Evolutionary conservation across 1,140 invertebrate genomes (phyloP).

Genomic region (Sarcophaga bullata): DNA sequence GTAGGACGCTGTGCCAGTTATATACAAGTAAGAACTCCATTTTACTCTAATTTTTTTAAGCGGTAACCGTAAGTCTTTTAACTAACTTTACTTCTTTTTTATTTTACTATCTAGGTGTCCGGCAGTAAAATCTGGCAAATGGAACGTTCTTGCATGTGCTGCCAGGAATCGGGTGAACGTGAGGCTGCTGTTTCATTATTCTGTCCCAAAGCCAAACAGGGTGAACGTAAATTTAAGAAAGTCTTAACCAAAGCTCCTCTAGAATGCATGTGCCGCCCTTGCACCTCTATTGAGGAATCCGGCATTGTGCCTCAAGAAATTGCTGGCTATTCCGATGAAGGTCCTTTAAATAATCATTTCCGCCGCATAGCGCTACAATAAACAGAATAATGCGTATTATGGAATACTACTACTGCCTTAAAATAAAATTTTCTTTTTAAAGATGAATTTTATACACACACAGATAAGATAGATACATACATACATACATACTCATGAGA

Average conservation of each 20-base stretch:
- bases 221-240: conserved; percentile 87
- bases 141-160: conserved; percentile 94
- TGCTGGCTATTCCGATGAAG: conserved; percentile 85
- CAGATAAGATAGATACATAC: not conserved
- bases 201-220: conserved; percentile 88
- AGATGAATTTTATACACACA: not conserved
- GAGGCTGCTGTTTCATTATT: conserved; percentile 88
- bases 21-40: conserved; percentile 78
- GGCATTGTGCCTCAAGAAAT: conserved; percentile 90
- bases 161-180: conserved; percentile 91
- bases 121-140: conserved; percentile 96
- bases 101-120: conserved; percentile 75
- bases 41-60: not conserved
- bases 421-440: not conserved
- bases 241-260: conserved; percentile 90
- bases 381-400: not conserved
- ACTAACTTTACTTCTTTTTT: not conserved
- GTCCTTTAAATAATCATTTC: conserved; percentile 78
- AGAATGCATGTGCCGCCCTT: conserved; percentile 94
- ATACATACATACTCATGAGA: not conserved
- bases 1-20: conserved; percentile 91
- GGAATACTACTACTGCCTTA: not conserved
- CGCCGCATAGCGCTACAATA: conserved; percentile 69
- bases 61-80: not conserved
- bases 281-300: conserved; percentile 87